phyloP scores from a whole-genome alignment of 30 jellyfish, hydroid and myxozoan genomes.

The Aurelia sp. region DNA sequence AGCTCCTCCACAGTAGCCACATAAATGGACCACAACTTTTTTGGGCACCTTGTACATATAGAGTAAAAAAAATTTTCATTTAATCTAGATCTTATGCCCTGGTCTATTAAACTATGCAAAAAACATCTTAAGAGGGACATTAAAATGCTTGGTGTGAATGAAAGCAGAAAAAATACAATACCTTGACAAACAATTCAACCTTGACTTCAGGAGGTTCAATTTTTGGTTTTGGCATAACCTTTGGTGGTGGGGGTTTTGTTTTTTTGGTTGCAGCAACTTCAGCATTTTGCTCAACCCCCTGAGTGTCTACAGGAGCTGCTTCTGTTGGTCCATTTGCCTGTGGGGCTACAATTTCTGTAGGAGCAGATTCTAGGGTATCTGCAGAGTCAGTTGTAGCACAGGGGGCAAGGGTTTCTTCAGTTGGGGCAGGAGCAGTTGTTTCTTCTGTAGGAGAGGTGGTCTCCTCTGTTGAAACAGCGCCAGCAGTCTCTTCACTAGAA shows the following conservation, averaged over 20 bases:
- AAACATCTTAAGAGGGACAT: no score
- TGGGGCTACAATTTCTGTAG: conserved; percentile 3
- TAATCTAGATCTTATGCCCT: no score
- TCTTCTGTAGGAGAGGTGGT: background rate
- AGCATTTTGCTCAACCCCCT: background rate
- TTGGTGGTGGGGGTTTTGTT: conserved; percentile 41
- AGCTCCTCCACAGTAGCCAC: no score
- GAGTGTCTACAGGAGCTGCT: background rate
- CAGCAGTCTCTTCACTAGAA: background rate
- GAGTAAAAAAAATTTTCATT: no score
- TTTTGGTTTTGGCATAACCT: conserved; percentile 66
- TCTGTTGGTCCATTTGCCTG: background rate
- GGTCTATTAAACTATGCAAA: no score
- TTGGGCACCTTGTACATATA: no score
- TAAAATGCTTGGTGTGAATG: background rate
- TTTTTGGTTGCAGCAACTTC: background rate
- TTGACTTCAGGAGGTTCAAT: conserved; percentile 64
- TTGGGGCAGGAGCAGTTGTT: background rate
- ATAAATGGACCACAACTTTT: no score
- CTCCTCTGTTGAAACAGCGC: background rate
- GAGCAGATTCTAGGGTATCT: background rate
- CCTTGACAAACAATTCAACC: conserved; percentile 64
- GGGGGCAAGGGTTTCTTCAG: background rate
- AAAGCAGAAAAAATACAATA: background rate
- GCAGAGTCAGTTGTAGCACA: conserved; percentile 2